Percentiles rank a stretch among this genome's conserved stretches.
Evolutionary conservation across 2,888 invertebrate species (phyloP).

Genomic region (Pteria penguin): DNA sequence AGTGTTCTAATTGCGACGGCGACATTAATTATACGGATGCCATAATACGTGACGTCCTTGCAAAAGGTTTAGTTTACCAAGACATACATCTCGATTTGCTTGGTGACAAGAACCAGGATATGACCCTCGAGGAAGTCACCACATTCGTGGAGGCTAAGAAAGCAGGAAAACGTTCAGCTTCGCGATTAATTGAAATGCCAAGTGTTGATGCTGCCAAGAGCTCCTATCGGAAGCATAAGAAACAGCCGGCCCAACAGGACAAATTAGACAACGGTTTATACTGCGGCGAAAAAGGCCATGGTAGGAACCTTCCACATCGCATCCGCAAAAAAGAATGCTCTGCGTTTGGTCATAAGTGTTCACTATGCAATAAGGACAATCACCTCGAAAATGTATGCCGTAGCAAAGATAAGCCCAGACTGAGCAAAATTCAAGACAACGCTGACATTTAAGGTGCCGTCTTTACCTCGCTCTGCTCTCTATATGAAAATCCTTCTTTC

Average conservation of each 20-base stretch:
- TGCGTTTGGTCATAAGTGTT: slow-evolving; percentile 47
- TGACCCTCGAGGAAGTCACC: too few relatives aligned
- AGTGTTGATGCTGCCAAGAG: too few relatives aligned
- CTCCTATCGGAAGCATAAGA: too few relatives aligned
- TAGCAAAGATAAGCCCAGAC: slow-evolving; percentile 19
- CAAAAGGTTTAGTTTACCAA: slow-evolving; percentile 43
- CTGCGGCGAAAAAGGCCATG: slow-evolving; percentile 49
- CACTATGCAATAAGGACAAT: slow-evolving; percentile 33
- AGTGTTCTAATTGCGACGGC: slow-evolving; percentile 40
- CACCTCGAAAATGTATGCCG: slow-evolving; percentile 39
- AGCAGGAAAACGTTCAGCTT: too few relatives aligned
- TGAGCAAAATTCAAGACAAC: neutral
- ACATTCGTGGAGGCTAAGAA: too few relatives aligned
- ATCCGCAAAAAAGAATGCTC: slow-evolving; percentile 35
- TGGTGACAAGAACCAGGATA: too few relatives aligned
- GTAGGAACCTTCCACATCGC: slow-evolving; percentile 23
- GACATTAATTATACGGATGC: slow-evolving; percentile 52
- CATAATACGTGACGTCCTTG: too few relatives aligned
- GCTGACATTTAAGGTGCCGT: slow-evolving; percentile 24
- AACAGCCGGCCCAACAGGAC: neutral
- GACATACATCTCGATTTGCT: too few relatives aligned
- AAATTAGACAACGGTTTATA: slow-evolving; percentile 41
- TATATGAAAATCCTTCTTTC: neutral
- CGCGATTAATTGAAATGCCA: too few relatives aligned
- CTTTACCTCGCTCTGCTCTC: slow-evolving; percentile 44